Base-by-base conservation (phyloP, 2,113 vertebrate genomes). In the Oostethus manadensis region DNA sequence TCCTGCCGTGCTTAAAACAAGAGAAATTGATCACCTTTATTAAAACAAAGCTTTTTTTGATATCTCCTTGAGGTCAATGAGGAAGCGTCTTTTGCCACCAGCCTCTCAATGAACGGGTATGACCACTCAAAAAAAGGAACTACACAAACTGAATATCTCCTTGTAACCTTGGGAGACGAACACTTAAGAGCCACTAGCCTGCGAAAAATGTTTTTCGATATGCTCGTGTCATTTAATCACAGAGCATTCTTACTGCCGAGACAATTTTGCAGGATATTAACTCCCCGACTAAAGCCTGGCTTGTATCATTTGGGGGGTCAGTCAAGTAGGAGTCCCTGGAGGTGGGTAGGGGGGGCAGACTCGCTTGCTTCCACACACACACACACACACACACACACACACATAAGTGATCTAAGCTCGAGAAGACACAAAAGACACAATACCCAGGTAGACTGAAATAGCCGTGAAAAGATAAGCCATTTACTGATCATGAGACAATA, bases 201-300 rank as follows among this genome's bases (percentile, higher is more conserved):
- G 83, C 86, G 84, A 84, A 88, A 90, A 89, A 87, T 87, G 83
- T 89, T 89, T 90, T 42, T 89, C 89, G 86, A 90, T 90, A 88
- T 89, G 81, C 86, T 87, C 66, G 76, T 90, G 89, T 89, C 90
- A 89, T 91, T 91, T 90, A 90, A 90, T 89, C 88, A 87, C 88
- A 84, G 82, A 14, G 72, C 87, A 80, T 91, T 91, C 84, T 42
- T 87, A 80, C 82, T 87, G 81, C 83, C 49, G 67, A 61, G 84
- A 90, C 89, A 90, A 91, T 91, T 89, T 90, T 91, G 89, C 88
- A 92, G 90, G 90, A 90, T 90, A 90, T 90, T 91, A 92, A 91
- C 88, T 92, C 88, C 80, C 84, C 13, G 86, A 86, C 88, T 88
- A 90, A 92, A 91, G 87, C 85, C 84, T 86, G 87, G 79, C 87